Percentiles rank a stretch among this genome's conserved stretches.
These are phyloP conservation scores for Schizopygopsis malacanthus DNA, from an alignment of 2,797 vertebrate species.

Conservation along the genomic window DNA sequence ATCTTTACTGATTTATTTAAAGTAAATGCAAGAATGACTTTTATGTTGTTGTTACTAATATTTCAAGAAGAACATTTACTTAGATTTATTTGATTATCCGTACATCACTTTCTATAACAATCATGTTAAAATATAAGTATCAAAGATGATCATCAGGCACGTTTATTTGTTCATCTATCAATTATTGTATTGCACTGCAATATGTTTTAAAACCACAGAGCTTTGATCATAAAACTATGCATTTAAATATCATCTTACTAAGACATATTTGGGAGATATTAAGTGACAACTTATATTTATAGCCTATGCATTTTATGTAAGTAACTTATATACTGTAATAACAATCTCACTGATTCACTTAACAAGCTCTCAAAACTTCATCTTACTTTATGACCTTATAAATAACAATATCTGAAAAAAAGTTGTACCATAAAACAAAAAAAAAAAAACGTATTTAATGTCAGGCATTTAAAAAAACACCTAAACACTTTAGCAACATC, in stretches of 20 bases:
- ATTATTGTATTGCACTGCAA: background rate
- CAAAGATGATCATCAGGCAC: background rate
- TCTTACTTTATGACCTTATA: background rate
- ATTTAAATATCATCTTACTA: background rate
- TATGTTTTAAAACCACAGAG: background rate
- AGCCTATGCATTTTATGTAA: background rate
- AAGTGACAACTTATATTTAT: background rate
- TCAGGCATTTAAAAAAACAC: too few species aligned
- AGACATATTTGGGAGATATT: background rate
- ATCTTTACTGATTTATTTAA: background rate
- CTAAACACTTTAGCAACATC: background rate
- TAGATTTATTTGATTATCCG: background rate
- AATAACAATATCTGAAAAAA: background rate
- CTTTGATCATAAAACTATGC: background rate
- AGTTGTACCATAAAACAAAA: too few species aligned
- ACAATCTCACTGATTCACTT: background rate
- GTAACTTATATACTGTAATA: background rate
- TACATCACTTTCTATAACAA: background rate
- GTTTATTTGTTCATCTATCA: background rate
- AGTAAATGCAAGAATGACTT: background rate
- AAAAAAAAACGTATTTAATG: too few species aligned
- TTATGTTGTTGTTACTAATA: background rate
- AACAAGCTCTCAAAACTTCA: background rate
- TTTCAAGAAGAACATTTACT: background rate
- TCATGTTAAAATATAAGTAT: background rate